Evolutionary conservation across 1,140 invertebrate genomes (phyloP), one percentile per base, ranked within the genome.

Genomic region (Aphelenchoides besseyi): DNA sequence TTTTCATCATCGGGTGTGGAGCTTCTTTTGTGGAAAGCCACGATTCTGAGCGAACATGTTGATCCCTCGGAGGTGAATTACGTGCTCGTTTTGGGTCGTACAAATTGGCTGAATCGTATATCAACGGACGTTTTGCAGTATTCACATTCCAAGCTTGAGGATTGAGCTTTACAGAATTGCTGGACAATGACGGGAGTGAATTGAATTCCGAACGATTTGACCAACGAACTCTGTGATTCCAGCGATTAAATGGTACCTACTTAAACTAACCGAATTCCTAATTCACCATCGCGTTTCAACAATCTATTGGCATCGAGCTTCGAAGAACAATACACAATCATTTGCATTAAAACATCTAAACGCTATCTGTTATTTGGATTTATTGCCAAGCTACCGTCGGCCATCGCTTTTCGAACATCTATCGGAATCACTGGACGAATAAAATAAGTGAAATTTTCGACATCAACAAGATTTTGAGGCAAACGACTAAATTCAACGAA

Each of bases 251-350:
- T 18, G 55, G 5, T 8, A 5, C 5, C 5, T 28, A 18, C 5
- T 59, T 28, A 59, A 18, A 36, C 63, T 66, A 2, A 66, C 63
- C 30, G 16, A n/a, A 66, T 66, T 0, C 63, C 63, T 12, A 35
- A 66, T 30, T 66, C 63, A 33, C 63, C 63, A 35, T 66, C 63
- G n/a, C 63, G 30, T 30, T 66, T 33, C 16, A 66, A n/a, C 0
- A 66, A 32, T 16, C 48, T 26, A 33, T 37, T 33, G 1, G 63
- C 63, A 33, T 66, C 36, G 12, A 36, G 12, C 30, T 37, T 16
- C 16, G 16, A 18, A 12, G 63, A 1, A 32, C 16, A 66, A n/a
- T n/a, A 36, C 12, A 29, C 16, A 53, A 66, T 3, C 9, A 33
- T 66, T 16, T 35, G 32, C n/a, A 66, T 35, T 2, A n/a, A 30